phyloP scores from a whole-genome alignment of 2,888 invertebrate species.

The Sisyra nigra region DNA sequence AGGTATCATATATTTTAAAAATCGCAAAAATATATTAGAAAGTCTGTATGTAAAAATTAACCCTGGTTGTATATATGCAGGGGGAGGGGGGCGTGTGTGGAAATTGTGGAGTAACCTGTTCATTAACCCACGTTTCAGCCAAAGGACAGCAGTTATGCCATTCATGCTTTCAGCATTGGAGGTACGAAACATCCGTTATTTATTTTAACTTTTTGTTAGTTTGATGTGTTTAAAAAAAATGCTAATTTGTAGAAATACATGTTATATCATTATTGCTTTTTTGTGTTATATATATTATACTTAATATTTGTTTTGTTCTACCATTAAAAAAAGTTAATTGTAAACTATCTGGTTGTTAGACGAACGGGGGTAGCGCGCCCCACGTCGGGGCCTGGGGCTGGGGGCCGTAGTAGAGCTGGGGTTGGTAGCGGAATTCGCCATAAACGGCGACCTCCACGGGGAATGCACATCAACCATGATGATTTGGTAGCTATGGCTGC shows the following conservation, averaged over 20 bases:
- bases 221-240: not conserved
- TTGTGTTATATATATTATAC: not conserved
- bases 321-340: not conserved
- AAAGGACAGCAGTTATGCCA: constrained; percentile 64
- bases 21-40: too few species aligned
- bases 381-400: constrained; percentile 49
- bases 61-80: constrained; percentile 18
- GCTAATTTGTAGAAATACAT: too few species aligned
- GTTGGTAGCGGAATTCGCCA: constrained; percentile 33
- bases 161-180: constrained; percentile 76
- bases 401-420: constrained; percentile 41
- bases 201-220: too few species aligned
- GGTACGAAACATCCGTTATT: constrained; percentile 34
- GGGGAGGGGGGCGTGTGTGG: constrained; percentile 31
- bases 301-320: not conserved
- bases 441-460: constrained; percentile 82
- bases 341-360: constrained; percentile 27
- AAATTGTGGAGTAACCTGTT: constrained; percentile 58
- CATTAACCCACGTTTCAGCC: constrained; percentile 54
- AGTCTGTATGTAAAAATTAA: not conserved
- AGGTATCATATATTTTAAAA: not conserved
- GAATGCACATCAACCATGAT: constrained; percentile 96
- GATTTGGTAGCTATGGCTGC: constrained; percentile 86
- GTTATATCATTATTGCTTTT: not conserved
- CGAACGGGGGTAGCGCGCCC: constrained; percentile 68